phyloP scores from a whole-genome alignment of 2,888 invertebrate species.

The Synanthedon formicaeformis region DNA sequence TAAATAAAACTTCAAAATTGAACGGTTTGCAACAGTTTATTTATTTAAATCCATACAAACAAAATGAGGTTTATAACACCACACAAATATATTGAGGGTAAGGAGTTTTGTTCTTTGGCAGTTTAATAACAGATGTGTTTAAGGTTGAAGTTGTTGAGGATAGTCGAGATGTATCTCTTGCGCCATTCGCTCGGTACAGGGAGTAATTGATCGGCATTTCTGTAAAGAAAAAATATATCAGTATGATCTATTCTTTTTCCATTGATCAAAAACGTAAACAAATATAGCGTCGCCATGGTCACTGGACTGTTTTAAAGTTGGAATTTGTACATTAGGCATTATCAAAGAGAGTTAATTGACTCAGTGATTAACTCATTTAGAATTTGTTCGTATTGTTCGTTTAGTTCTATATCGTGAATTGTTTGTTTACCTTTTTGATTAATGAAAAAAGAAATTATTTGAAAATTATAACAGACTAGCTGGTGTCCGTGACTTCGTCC shows the following conservation, averaged over 20 bases:
- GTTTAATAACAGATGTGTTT: neutral
- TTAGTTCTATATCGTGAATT: too few species aligned
- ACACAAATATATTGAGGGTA: neutral
- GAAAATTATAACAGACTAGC: neutral
- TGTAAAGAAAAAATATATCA: conserved; percentile 15
- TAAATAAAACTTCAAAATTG: too few species aligned
- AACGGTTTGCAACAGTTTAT: conserved; percentile 6
- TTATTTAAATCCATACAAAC: conserved; percentile 3
- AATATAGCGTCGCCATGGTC: too few species aligned
- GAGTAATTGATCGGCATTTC: conserved; percentile 29
- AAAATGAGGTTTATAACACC: neutral
- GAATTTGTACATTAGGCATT: too few species aligned
- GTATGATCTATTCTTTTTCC: too few species aligned
- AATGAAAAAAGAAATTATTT: conserved; percentile 9
- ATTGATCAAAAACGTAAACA: too few species aligned
- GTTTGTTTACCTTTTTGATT: too few species aligned
- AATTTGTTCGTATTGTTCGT: too few species aligned
- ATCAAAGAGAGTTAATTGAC: too few species aligned
- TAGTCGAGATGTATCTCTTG: conserved; percentile 7
- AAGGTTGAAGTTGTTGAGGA: conserved; percentile 18
- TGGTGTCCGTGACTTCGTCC: too few species aligned
- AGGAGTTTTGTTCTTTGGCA: neutral
- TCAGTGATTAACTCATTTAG: too few species aligned
- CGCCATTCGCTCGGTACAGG: conserved; percentile 8
- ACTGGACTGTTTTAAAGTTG: too few species aligned